phyloP scores from a whole-genome alignment of 2,797 vertebrate species.

The Peromyscus aztecus region DNA sequence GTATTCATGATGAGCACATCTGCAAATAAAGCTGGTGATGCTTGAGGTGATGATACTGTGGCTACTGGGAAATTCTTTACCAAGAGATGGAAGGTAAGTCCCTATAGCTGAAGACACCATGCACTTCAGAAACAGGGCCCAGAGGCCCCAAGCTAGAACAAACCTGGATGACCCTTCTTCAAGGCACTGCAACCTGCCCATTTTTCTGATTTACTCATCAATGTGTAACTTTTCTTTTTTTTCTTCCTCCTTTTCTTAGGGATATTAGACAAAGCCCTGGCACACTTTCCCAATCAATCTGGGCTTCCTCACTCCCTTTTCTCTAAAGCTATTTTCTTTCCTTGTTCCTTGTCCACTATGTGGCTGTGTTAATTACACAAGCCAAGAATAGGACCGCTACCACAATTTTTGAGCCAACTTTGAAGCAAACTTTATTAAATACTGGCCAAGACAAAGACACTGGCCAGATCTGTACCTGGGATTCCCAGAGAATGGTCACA shows the following conservation, averaged over 20 bases:
- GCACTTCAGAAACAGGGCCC: background rate
- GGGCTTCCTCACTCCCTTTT: background rate
- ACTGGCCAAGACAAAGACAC: background rate
- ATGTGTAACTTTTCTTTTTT: background rate
- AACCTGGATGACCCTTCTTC: background rate
- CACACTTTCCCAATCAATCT: background rate
- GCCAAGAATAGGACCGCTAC: background rate
- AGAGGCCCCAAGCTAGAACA: background rate
- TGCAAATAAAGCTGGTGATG: background rate
- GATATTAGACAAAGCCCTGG: background rate
- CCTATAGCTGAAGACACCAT: background rate
- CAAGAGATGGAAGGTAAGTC: background rate
- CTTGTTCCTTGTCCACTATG: background rate
- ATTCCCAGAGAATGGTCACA: background rate
- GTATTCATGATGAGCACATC: background rate
- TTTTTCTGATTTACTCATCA: background rate
- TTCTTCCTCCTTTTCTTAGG: background rate
- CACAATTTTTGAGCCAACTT: background rate
- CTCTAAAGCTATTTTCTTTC: background rate
- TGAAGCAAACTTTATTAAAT: background rate
- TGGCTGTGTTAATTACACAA: background rate
- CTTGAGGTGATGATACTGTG: background rate
- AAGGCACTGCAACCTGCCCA: background rate
- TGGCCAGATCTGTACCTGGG: background rate
- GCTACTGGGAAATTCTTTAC: background rate